Evolutionary conservation across 1,140 invertebrate genomes (phyloP), one percentile per base, ranked within the genome.

Genomic region (Zaprionus ornatus): DNA sequence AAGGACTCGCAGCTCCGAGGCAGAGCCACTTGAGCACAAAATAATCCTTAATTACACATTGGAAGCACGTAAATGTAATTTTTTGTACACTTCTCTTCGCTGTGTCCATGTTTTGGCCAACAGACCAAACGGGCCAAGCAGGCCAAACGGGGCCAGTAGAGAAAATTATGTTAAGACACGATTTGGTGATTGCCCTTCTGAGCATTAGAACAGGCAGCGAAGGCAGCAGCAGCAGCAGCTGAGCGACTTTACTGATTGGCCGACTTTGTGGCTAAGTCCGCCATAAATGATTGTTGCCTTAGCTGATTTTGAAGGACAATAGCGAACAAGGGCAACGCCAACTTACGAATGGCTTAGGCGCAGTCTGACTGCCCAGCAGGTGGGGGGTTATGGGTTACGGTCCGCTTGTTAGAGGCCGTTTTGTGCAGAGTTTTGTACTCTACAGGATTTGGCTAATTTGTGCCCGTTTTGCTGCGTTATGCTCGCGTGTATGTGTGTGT

Each of bases 41-140:
- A 87, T 88, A 88, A 88, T 88, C 84, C 84, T 88, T 88, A 88
- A 88, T 88, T 88, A 88, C 84, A 88, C 84, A 88, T 88, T 88
- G 84, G 77, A 90, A 90, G 84, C 84, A 88, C 84, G 84, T 88
- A 88, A 90, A 88, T 90, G 84, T 90, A 88, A 88, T 88, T 88
- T 87, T 88, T 87, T 88, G 81, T 87, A 77, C 67, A 70, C 81
- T 80, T 71, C 52, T 45, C 55, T 21, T n/a, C 75, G 54, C 67
- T 77, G 80, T 84, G 75, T 77, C 55, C 61, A 66, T 52, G 65
- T 45, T 27, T 21, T 50, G 62, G 65, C 70, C 37, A 59, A 45
- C 17, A 13, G 29, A 13, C 19, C 15, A 56, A 52, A n/a, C n/a
- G n/a, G n/a, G n/a, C n/a, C n/a, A n/a, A n/a, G n/a, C 67, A 76